Percentiles rank a stretch among this genome's conserved stretches.
Conservation (phyloP, 2,888 invertebrate genomes). For the Hyposoter dolosus region DNA sequence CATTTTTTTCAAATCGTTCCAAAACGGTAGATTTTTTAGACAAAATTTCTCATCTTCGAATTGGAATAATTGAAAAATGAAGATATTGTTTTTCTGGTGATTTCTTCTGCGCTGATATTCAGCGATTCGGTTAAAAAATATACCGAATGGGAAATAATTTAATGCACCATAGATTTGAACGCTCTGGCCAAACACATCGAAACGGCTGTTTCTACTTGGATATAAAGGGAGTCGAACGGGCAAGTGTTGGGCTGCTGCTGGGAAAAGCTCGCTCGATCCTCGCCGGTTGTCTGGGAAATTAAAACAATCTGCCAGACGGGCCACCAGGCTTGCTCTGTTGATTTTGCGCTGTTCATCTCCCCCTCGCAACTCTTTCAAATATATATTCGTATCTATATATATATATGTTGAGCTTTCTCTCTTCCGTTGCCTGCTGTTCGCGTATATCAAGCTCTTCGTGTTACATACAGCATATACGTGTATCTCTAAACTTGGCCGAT, state of each 20-base stretch:
- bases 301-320: constrained; percentile 82
- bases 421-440: constrained; percentile 1
- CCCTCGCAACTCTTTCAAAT: background rate
- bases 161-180: constrained; percentile 7
- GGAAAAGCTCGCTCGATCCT: constrained; percentile 69
- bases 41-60: background rate
- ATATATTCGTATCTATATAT: constrained; percentile 1
- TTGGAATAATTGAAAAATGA: background rate
- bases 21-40: background rate
- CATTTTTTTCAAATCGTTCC: background rate
- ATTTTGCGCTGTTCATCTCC: constrained; percentile 66
- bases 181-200: background rate
- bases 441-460: constrained; percentile 20
- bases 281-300: constrained; percentile 81
- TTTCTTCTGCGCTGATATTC: background rate
- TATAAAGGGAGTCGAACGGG: constrained; percentile 11
- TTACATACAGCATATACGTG: background rate
- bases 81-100: background rate
- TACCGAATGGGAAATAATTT: background rate
- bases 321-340: constrained; percentile 72
- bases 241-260: constrained; percentile 35
- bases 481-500: constrained; percentile 7
- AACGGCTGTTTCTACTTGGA: constrained; percentile 32
- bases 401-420: constrained; percentile 21
- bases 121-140: background rate